Evolutionary conservation across 2,888 invertebrate species (phyloP), one percentile per base, ranked within the genome.

Genomic region (Automeris io): DNA sequence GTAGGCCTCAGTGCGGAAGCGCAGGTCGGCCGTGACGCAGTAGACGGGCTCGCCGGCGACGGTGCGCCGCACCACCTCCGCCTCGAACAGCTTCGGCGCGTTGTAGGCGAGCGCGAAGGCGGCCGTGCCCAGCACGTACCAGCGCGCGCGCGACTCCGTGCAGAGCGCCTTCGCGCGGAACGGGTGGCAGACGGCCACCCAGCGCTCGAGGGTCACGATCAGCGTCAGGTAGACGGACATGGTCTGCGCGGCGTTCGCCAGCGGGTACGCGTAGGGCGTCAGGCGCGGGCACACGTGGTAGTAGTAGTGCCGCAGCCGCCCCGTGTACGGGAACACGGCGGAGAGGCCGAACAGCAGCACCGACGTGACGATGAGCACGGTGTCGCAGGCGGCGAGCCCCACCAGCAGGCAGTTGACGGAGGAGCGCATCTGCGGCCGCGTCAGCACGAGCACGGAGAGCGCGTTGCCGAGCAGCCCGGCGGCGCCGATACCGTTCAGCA

Each of bases 321-420:
- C 92, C 18, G 95, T 94, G 79, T 95, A 95, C 29, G 94, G 93
- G 76, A 92, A 93, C 44, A 97, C 90, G 43, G 94, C 94, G 33
- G 95, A 93, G 53, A 97, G 88, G 21, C 96, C 96, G 78, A 97
- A 97, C 49, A 97, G 90, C 55, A 92, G 87, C 52, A 95, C 90
- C 41, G 96, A 94, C 33, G 95, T 95, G 54, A 96, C 86, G 57
- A 98, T 94, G 54, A 98, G 90, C 48, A 95, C 90, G 7, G 95
- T 96, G 88, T 99, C 99, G 78, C 96, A 97, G 56, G 95, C 90
- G 16, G 98, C 98, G 55, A 99, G 89, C 3, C 97, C 97, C 49
- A 96, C 95, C 43, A 99, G 90, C 65, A 98, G 90, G 76, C 96
- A 95, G 81, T 98, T 98, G 67, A 98, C 96, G 66, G 97, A 97